These are phyloP conservation scores for Crossocerus cetratus DNA, from an alignment of 2,888 invertebrate genomes.

Conservation along the genomic window DNA sequence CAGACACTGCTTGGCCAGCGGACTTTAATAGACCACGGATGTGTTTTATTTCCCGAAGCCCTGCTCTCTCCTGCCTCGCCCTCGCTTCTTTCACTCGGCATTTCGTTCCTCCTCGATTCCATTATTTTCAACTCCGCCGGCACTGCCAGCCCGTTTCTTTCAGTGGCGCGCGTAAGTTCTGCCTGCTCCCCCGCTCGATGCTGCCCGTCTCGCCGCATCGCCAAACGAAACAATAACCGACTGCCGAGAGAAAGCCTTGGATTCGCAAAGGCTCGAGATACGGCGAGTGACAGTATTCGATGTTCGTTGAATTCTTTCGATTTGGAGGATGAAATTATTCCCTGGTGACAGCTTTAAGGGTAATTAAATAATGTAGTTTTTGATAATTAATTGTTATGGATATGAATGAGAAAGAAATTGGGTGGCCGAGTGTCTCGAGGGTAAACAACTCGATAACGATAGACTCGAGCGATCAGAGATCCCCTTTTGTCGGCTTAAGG, in stretches of 20 bases:
- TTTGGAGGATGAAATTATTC: too few species aligned
- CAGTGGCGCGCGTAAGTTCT: conserved; percentile 4
- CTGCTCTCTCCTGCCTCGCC: neutral
- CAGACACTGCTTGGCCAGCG: conserved; percentile 43
- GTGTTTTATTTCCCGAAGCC: conserved; percentile 44
- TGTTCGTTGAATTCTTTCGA: too few species aligned
- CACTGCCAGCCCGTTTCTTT: conserved; percentile 19
- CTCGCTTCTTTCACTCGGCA: conserved; percentile 17
- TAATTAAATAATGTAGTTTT: too few species aligned
- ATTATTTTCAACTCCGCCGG: conserved; percentile 29
- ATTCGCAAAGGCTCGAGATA: conserved; percentile 24
- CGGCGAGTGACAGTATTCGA: neutral
- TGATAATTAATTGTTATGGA: too few species aligned
- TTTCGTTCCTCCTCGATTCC: conserved; percentile 25
- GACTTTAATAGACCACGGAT: conserved; percentile 60
- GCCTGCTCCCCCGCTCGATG: conserved; percentile 4
- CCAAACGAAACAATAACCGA: conserved; percentile 54
- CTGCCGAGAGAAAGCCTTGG: conserved; percentile 13
- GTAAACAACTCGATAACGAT: too few species aligned
- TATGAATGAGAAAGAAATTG: too few species aligned
- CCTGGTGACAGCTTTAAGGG: too few species aligned
- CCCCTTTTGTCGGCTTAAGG: too few species aligned
- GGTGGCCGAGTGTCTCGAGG: too few species aligned
- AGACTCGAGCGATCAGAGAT: too few species aligned
- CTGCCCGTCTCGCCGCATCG: conserved; percentile 6